Evolutionary conservation across 2,888 invertebrate genomes (phyloP).

Genomic region (Tenthredo mesomela): DNA sequence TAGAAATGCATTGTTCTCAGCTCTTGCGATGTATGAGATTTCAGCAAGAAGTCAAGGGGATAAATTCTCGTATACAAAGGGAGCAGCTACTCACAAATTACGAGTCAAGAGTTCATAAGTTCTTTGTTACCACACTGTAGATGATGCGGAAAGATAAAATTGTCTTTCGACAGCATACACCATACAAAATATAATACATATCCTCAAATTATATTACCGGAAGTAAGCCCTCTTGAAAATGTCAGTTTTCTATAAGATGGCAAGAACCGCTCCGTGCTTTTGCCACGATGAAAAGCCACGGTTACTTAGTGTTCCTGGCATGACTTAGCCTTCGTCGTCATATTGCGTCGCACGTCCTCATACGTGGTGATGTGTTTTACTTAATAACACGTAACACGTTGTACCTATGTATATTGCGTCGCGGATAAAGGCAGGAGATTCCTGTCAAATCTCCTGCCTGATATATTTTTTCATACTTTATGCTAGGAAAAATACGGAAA

Average conservation of each 20-base stretch:
- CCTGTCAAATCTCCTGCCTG: neutral
- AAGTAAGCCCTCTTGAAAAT: neutral
- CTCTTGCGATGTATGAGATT: neutral
- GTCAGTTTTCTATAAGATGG: neutral
- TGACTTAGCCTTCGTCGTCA: neutral
- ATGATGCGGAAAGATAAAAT: neutral
- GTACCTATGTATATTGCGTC: neutral
- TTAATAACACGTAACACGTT: constrained; percentile 2
- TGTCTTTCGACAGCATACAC: neutral
- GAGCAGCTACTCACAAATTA: neutral
- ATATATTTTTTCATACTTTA: neutral
- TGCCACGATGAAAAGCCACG: constrained; percentile 4
- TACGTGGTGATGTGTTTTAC: constrained; percentile 11
- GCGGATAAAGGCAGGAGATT: neutral
- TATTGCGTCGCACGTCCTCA: neutral
- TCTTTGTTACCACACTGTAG: neutral
- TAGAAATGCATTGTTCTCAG: neutral
- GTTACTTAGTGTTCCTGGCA: constrained; percentile 11
- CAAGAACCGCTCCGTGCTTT: neutral
- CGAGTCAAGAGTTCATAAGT: neutral
- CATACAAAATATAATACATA: neutral
- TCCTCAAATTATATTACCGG: neutral
- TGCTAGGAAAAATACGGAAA: too few relatives aligned
- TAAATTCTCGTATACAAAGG: neutral
- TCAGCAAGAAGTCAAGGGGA: neutral